Percentiles rank a stretch among this genome's conserved stretches.
Conservation (phyloP, 2,888 invertebrate genomes). For the Arge pagana region DNA sequence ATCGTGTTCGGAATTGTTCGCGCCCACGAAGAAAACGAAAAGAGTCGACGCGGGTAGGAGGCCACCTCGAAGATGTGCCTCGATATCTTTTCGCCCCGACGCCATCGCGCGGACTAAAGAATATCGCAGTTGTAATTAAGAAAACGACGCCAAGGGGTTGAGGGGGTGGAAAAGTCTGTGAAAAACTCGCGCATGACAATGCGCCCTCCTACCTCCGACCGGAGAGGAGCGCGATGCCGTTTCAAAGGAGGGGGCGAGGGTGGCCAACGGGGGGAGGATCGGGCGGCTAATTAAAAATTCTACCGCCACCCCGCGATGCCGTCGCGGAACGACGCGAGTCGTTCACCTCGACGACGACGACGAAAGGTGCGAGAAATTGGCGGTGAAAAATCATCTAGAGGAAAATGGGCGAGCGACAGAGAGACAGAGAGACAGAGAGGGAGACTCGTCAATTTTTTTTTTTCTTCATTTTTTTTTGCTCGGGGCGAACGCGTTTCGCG, state of each 20-base stretch:
- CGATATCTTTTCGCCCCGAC: conserved; percentile 54
- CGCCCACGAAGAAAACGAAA: too few species aligned
- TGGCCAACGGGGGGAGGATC: conserved; percentile 36
- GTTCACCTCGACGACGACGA: conserved; percentile 11
- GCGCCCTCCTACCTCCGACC: conserved; percentile 43
- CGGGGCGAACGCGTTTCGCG: too few species aligned
- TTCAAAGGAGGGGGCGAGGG: conserved; percentile 33
- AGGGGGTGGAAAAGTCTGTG: conserved; percentile 54
- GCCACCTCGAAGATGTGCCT: conserved; percentile 33
- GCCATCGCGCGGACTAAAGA: conserved; percentile 58
- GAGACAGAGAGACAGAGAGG: too few species aligned
- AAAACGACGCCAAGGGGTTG: conserved; percentile 45
- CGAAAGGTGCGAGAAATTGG: not conserved
- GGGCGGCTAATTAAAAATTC: conserved; percentile 55
- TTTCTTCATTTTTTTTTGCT: too few species aligned
- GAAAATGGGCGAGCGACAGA: conserved; percentile 8
- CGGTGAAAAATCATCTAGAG: not conserved
- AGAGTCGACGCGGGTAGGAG: conserved; percentile 5
- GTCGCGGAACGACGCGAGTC: conserved; percentile 26
- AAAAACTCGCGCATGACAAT: conserved; percentile 60
- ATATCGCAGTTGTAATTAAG: conserved; percentile 58
- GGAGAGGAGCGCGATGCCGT: not conserved
- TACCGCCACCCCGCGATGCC: conserved; percentile 43
- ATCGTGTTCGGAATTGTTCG: too few species aligned
- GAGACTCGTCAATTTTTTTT: too few species aligned